phyloP scores from a whole-genome alignment of 1,140 invertebrate species.

The Penaeus indicus region DNA sequence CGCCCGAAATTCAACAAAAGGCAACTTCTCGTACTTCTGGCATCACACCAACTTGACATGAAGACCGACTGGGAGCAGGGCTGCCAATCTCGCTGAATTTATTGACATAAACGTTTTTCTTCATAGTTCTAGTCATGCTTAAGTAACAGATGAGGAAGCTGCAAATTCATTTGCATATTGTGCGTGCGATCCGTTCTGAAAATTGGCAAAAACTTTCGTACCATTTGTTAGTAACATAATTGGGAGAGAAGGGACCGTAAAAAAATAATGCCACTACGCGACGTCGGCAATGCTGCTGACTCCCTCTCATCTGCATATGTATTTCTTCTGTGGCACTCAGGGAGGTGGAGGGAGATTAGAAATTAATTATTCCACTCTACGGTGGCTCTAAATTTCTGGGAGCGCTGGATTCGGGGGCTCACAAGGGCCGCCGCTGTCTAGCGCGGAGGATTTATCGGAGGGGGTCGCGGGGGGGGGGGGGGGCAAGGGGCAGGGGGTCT shows the following conservation, averaged over 20 bases:
- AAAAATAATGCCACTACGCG: background rate
- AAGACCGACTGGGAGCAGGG: slow-evolving; percentile 52
- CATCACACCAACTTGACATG: slow-evolving; percentile 63
- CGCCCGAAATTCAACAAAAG: background rate
- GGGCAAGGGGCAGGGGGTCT: background rate
- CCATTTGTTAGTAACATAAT: too few species aligned
- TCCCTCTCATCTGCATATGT: slow-evolving; percentile 62
- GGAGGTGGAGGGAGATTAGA: slow-evolving; percentile 59
- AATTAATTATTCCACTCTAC: slow-evolving; percentile 62
- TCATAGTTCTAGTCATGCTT: slow-evolving; percentile 19
- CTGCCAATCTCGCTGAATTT: slow-evolving; percentile 41
- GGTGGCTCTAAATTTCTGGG: slow-evolving; percentile 56
- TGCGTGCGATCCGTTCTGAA: too few species aligned
- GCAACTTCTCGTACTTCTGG: slow-evolving; percentile 48
- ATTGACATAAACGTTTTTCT: slow-evolving; percentile 44
- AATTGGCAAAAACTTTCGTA: too few species aligned
- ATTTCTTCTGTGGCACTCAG: slow-evolving; percentile 58
- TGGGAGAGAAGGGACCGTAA: too few species aligned
- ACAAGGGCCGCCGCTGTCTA: background rate
- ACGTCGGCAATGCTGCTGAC: slow-evolving; percentile 41
- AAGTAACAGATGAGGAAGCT: background rate
- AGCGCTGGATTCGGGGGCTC: slow-evolving; percentile 20
- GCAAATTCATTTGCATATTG: background rate
- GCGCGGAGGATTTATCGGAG: slow-evolving; percentile 8
- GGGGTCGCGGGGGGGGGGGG: background rate